Evolutionary conservation across 1,140 invertebrate species (phyloP).

Genomic region (Listronotus bonariensis): DNA sequence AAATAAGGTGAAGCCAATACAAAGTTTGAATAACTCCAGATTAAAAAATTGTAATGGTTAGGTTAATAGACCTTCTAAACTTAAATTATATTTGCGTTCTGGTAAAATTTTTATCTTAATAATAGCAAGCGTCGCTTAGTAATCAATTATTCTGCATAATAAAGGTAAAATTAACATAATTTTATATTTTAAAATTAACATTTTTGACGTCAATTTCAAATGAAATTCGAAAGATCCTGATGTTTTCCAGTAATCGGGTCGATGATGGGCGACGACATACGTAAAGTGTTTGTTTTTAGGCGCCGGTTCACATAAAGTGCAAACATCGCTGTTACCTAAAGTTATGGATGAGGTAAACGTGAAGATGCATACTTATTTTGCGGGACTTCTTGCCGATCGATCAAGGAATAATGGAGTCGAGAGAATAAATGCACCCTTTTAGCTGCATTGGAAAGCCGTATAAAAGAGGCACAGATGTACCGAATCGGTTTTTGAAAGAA

Average conservation of each 20-base stretch:
- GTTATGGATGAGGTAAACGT: slow-evolving; percentile 19
- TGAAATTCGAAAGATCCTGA: neutral
- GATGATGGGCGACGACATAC: slow-evolving; percentile 6
- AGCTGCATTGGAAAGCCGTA: slow-evolving; percentile 1
- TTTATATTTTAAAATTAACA: too few species aligned
- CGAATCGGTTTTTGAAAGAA: neutral
- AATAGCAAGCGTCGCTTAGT: too few species aligned
- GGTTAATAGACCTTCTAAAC: too few species aligned
- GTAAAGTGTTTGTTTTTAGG: slow-evolving; percentile 21
- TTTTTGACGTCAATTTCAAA: too few species aligned
- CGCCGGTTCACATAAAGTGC: slow-evolving; percentile 16
- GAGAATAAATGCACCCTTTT: slow-evolving; percentile 19
- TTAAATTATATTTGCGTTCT: too few species aligned
- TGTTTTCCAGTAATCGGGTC: slow-evolving; percentile 5
- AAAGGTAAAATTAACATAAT: too few species aligned
- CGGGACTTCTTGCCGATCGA: slow-evolving; percentile 14
- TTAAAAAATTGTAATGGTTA: too few species aligned
- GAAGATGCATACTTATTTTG: slow-evolving; percentile 19
- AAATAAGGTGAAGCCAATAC: too few species aligned
- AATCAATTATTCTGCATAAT: too few species aligned
- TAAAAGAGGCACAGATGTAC: slow-evolving; percentile 7
- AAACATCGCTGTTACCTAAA: slow-evolving; percentile 17
- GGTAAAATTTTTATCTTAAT: too few species aligned
- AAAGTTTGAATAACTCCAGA: too few species aligned
- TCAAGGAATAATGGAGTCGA: slow-evolving; percentile 16